Conservation (phyloP, 2,113 vertebrate genomes). For the Helogale parvula region DNA sequence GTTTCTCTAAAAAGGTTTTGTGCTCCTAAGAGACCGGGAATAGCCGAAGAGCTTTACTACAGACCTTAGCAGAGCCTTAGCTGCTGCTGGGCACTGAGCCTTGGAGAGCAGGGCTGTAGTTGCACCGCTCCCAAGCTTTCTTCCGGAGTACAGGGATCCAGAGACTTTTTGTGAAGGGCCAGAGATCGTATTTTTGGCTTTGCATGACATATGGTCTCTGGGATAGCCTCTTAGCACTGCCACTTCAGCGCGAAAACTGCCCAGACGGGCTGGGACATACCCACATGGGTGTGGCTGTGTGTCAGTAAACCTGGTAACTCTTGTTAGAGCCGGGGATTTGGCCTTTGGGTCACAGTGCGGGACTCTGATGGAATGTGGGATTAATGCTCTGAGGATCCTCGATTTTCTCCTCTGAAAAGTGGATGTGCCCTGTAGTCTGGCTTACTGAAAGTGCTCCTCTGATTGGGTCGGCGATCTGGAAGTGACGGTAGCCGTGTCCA, state of each 20-base stretch:
- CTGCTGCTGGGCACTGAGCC: background rate
- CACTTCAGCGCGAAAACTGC: background rate
- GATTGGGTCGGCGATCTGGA: background rate
- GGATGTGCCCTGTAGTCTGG: background rate
- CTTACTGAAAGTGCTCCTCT: background rate
- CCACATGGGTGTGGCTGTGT: background rate
- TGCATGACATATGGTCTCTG: background rate
- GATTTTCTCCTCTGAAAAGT: background rate
- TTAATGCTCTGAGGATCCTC: background rate
- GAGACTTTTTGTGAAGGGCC: background rate
- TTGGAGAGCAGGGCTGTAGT: background rate
- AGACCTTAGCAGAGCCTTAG: background rate
- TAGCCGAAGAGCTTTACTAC: background rate
- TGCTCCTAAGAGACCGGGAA: background rate
- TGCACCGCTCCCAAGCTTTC: background rate
- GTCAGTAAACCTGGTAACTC: background rate
- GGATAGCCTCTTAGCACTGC: background rate
- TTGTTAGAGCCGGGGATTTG: background rate
- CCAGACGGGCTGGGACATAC: background rate
- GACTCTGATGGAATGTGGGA: background rate
- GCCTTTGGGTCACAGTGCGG: background rate
- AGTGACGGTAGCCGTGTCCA: background rate
- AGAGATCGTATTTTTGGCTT: background rate
- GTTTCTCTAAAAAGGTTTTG: background rate
- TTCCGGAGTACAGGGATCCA: background rate